Evolutionary conservation across 30 jellyfish, hydroid and myxozoan species (phyloP).

Genomic region (Aurelia coerulea): DNA sequence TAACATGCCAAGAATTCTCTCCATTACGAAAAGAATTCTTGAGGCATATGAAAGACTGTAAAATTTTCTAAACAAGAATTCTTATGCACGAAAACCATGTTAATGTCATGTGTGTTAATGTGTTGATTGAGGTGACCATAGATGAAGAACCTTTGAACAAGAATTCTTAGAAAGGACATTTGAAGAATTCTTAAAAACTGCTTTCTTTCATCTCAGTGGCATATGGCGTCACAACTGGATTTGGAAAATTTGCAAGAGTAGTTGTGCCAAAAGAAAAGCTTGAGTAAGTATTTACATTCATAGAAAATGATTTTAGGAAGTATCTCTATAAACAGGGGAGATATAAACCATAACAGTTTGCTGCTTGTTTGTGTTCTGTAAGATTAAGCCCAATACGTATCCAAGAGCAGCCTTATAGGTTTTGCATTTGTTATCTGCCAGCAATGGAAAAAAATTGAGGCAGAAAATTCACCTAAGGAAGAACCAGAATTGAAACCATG

Average conservation of each 20-base stretch:
- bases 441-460: too few species aligned
- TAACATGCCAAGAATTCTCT: too few species aligned
- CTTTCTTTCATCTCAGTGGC: conserved; percentile 56
- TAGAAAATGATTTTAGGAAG: too few species aligned
- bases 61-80: not conserved
- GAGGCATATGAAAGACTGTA: too few species aligned
- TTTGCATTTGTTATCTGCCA: too few species aligned
- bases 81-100: not conserved
- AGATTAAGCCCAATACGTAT: too few species aligned
- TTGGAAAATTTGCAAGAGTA: conserved; percentile 90
- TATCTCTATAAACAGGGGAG: too few species aligned
- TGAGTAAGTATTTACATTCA: conserved; percentile 34
- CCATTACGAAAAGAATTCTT: too few species aligned
- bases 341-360: too few species aligned
- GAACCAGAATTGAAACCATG: not conserved
- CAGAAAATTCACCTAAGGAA: too few species aligned
- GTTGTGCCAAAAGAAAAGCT: conserved; percentile 68
- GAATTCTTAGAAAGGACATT: not conserved
- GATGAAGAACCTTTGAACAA: not conserved
- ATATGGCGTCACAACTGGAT: conserved; percentile 93
- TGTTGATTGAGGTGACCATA: not conserved
- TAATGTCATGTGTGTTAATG: not conserved
- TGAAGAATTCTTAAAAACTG: not conserved
- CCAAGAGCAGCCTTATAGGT: too few species aligned
- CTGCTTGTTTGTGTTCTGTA: too few species aligned